These are phyloP conservation scores for Gymnarchus niloticus DNA, from an alignment of 2,113 vertebrate species.

Conservation along the genomic window DNA sequence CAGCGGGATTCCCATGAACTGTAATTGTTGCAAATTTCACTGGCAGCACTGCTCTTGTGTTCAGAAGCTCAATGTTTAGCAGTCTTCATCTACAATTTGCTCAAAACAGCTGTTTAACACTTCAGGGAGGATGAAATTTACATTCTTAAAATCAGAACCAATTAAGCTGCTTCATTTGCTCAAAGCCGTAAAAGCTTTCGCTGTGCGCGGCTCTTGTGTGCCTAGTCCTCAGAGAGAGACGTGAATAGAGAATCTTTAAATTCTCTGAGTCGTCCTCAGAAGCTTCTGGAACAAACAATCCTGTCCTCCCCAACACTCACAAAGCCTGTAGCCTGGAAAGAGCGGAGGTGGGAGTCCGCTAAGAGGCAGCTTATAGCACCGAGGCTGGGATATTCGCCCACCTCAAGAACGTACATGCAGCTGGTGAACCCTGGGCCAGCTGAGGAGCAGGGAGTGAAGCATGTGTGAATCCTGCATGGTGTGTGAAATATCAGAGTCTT, in stretches of 20 bases:
- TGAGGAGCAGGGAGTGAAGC: neutral
- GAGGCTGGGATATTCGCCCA: slow-evolving; percentile 77
- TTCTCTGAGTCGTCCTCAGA: neutral
- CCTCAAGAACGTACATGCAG: slow-evolving; percentile 81
- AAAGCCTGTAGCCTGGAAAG: slow-evolving; percentile 69
- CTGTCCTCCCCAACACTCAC: slow-evolving; percentile 63
- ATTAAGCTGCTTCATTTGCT: neutral
- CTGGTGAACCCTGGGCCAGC: slow-evolving; percentile 63
- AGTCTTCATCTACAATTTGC: neutral
- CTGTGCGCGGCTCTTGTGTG: neutral
- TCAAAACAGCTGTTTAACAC: neutral
- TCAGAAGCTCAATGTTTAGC: neutral
- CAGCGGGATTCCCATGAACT: too few relatives aligned
- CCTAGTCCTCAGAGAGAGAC: neutral
- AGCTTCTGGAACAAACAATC: neutral
- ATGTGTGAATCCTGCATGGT: neutral
- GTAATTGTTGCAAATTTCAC: neutral
- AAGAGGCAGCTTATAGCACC: slow-evolving; percentile 72
- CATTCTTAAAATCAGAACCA: neutral
- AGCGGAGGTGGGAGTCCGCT: slow-evolving; percentile 62
- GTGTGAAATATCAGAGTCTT: neutral
- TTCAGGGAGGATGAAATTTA: neutral
- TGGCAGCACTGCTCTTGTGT: neutral
- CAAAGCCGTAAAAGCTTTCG: neutral
- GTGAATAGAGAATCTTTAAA: neutral